Percentiles rank a stretch among this genome's conserved stretches.
Evolutionary conservation across 2,888 invertebrate species (phyloP).

Genomic region (Agrochola circellaris): DNA sequence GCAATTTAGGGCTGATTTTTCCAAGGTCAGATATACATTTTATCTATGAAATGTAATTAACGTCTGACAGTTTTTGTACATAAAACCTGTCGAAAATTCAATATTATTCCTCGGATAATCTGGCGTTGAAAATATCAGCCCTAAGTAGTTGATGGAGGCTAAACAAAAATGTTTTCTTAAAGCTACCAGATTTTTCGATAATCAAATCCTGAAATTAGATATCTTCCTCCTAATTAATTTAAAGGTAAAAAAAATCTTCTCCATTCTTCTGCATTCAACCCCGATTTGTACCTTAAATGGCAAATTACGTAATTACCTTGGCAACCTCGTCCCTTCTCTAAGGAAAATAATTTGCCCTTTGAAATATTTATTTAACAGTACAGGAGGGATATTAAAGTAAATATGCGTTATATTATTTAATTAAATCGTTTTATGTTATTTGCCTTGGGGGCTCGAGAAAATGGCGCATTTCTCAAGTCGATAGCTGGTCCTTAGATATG

Average conservation of each 20-base stretch:
- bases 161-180: neutral
- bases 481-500: conserved; percentile 22
- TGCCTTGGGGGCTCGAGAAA: conserved; percentile 53
- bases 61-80: neutral
- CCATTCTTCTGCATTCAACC: conserved; percentile 24
- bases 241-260: conserved; percentile 22
- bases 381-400: conserved; percentile 61
- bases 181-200: neutral
- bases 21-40: neutral
- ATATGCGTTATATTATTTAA: conserved; percentile 65
- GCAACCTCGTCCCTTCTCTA: conserved; percentile 33
- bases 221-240: conserved; percentile 40
- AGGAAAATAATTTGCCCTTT: conserved; percentile 59
- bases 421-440: conserved; percentile 68
- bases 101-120: neutral
- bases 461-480: conserved; percentile 50
- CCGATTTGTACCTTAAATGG: conserved; percentile 44
- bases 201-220: neutral
- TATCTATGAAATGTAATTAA: neutral
- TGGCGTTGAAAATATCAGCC: neutral
- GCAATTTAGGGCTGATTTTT: neutral
- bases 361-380: conserved; percentile 63
- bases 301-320: conserved; percentile 56
- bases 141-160: neutral
- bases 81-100: neutral